Evolutionary conservation across 2,888 invertebrate species (phyloP).

Genomic region (Smittia aterrima): DNA sequence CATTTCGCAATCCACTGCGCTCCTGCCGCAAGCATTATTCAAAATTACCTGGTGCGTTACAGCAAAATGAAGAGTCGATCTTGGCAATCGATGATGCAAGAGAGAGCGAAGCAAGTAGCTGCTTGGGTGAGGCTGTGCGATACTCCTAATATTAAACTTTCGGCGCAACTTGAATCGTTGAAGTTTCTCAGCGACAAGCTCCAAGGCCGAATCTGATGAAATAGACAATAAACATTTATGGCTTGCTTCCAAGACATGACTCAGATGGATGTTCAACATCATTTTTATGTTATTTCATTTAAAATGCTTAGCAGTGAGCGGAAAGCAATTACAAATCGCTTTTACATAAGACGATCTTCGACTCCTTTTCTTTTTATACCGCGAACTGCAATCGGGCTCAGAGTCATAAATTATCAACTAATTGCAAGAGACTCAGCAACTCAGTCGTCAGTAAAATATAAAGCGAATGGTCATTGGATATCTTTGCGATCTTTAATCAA

Average conservation of each 20-base stretch:
- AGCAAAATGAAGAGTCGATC: not conserved
- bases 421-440: not conserved
- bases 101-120: not conserved
- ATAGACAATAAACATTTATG: not conserved
- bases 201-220: constrained; percentile 21
- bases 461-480: too few species aligned
- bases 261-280: not conserved
- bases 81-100: not conserved
- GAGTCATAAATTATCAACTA: not conserved
- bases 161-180: not conserved
- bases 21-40: constrained; percentile 3
- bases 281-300: not conserved
- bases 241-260: not conserved
- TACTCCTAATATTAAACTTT: not conserved
- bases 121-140: not conserved
- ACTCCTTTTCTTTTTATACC: constrained; percentile 5
- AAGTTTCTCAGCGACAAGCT: not conserved
- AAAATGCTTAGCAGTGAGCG: not conserved
- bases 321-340: constrained; percentile 14
- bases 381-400: not conserved
- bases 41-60: not conserved
- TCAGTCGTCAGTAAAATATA: too few species aligned
- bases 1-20: not conserved
- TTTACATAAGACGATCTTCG: constrained; percentile 13
- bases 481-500: too few species aligned